Percentiles rank a stretch among this genome's conserved stretches.
phyloP scores from a whole-genome alignment of 1,140 invertebrate genomes.

The Drosophila auraria region DNA sequence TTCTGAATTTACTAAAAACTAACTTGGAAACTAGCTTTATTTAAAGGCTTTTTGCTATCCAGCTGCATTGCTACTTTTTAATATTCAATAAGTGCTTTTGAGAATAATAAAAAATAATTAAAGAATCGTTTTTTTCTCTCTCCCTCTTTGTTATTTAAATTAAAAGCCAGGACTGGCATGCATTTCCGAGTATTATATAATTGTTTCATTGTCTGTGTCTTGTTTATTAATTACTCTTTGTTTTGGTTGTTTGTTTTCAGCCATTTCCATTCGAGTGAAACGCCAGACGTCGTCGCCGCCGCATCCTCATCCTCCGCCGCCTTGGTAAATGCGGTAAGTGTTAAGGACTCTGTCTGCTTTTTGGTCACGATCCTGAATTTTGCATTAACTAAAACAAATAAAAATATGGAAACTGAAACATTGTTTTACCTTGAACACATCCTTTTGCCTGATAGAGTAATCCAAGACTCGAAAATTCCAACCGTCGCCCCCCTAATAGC shows the following conservation, averaged over 20 bases:
- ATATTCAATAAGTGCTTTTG: not conserved
- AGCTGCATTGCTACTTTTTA: not conserved
- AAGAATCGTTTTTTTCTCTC: not conserved
- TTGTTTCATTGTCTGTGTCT: not conserved
- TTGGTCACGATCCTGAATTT: not conserved
- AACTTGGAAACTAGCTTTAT: no score
- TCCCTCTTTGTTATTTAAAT: not conserved
- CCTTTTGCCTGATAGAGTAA: not conserved
- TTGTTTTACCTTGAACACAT: not conserved
- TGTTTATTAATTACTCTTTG: slow-evolving; percentile 21
- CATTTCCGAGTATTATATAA: not conserved
- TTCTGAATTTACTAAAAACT: no score
- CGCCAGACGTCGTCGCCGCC: slow-evolving; percentile 9
- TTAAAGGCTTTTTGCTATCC: no score
- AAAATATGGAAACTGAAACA: not conserved
- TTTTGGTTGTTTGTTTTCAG: slow-evolving; percentile 36
- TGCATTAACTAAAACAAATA: not conserved
- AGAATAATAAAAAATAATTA: not conserved
- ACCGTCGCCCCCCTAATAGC: no score
- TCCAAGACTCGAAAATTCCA: not conserved
- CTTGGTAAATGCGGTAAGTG: slow-evolving; percentile 55
- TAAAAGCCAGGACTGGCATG: not conserved
- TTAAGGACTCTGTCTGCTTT: not conserved
- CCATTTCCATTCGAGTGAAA: slow-evolving; percentile 51
- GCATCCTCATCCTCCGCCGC: slow-evolving; percentile 50